These are phyloP conservation scores for Vireo altiloquus DNA, from an alignment of 2,113 vertebrate species.

Conservation along the genomic window DNA sequence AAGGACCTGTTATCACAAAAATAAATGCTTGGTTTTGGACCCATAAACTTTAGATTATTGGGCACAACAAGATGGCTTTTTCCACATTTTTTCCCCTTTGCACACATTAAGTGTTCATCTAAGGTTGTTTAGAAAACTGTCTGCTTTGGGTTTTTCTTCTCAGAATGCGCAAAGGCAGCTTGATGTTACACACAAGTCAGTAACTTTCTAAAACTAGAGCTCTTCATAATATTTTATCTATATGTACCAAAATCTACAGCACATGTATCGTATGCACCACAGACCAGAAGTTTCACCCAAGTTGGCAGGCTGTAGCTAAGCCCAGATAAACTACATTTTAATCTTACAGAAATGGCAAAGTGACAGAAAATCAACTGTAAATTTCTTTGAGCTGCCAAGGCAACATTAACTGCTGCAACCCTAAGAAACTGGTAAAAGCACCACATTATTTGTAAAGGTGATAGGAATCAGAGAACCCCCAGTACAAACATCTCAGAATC, in stretches of 20 bases:
- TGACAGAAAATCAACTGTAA: not conserved
- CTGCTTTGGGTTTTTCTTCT: not conserved
- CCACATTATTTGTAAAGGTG: not conserved
- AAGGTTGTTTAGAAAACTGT: not conserved
- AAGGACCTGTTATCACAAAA: not conserved
- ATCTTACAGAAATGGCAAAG: not conserved
- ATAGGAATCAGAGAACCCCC: not conserved
- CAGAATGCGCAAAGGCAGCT: not conserved
- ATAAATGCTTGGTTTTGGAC: not conserved
- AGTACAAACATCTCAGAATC: not conserved
- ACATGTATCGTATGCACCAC: not conserved
- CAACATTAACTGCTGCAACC: not conserved
- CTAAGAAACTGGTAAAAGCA: not conserved
- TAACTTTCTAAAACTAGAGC: not conserved
- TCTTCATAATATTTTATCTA: not conserved
- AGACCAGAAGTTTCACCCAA: not conserved
- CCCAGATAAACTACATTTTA: not conserved
- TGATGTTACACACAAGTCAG: not conserved
- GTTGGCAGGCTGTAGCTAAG: not conserved
- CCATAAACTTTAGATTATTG: not conserved
- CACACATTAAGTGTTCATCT: not conserved
- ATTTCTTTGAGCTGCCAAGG: not conserved
- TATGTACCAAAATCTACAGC: not conserved
- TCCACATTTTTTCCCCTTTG: not conserved
- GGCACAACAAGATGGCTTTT: not conserved